A percentile compares a stretch with the other conserved stretches of the same genome.
Conservation (phyloP, 2,113 vertebrate species). For the Brachyistius frenatus region DNA sequence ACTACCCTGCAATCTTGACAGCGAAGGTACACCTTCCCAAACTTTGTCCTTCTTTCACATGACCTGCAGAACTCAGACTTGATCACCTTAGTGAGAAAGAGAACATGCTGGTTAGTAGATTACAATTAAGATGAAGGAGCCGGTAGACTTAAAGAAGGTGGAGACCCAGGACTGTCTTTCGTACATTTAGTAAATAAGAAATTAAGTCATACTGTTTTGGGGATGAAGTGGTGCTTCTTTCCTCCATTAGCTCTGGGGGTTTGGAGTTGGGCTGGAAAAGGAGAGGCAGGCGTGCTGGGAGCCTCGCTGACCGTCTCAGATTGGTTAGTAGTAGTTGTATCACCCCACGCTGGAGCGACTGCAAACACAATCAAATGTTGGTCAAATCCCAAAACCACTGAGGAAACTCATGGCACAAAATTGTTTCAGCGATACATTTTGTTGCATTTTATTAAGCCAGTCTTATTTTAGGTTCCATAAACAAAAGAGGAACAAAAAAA, state of each 20-base stretch:
- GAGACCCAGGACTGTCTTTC: neutral
- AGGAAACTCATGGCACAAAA: neutral
- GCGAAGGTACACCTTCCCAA: slow-evolving; percentile 92
- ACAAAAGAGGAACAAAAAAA: neutral
- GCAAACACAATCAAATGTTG: neutral
- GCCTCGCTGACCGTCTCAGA: slow-evolving; percentile 73
- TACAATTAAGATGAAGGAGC: neutral
- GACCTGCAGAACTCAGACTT: slow-evolving; percentile 92
- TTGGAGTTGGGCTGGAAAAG: slow-evolving; percentile 46
- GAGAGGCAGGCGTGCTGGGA: slow-evolving; percentile 71
- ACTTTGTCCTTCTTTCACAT: slow-evolving; percentile 91
- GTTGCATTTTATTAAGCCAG: neutral
- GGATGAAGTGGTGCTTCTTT: slow-evolving; percentile 90
- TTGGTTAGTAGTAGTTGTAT: slow-evolving; percentile 83
- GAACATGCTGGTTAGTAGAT: neutral
- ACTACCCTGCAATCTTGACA: slow-evolving; percentile 91
- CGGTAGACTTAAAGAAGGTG: neutral
- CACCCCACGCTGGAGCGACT: slow-evolving; percentile 60
- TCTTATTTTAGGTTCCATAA: neutral
- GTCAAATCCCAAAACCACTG: neutral
- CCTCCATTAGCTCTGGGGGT: slow-evolving; percentile 82
- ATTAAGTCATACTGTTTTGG: slow-evolving; percentile 88
- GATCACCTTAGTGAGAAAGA: slow-evolving; percentile 87
- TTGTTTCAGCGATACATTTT: neutral
- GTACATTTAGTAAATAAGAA: neutral